These are phyloP conservation scores for Tenualosa thibaudeaui DNA, from an alignment of 2,797 vertebrate genomes.

Conservation along the genomic window DNA sequence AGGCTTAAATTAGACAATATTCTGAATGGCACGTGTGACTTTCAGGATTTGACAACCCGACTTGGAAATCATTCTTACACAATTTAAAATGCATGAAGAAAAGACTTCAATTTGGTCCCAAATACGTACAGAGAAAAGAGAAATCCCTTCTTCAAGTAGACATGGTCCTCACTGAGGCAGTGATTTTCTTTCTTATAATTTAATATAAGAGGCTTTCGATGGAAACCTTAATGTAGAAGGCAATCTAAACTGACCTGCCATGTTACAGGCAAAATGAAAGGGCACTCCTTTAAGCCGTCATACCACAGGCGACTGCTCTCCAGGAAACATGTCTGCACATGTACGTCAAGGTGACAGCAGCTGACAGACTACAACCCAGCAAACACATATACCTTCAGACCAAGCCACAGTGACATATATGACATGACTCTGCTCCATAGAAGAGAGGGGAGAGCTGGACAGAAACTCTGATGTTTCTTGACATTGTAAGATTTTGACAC, in stretches of 20 bases:
- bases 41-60: conserved; percentile 63
- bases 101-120: conserved; percentile 29
- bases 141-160: not conserved
- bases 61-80: conserved; percentile 52
- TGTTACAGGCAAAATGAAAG: not conserved
- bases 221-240: conserved; percentile 4
- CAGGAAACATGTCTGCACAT: not conserved
- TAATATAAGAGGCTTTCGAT: not conserved
- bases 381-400: not conserved
- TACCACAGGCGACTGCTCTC: not conserved
- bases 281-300: not conserved
- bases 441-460: not conserved
- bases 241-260: conserved; percentile 15
- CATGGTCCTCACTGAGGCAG: not conserved
- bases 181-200: conserved; percentile 13
- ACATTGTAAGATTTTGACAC: too few species aligned
- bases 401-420: too few species aligned
- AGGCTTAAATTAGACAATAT: conserved; percentile 69
- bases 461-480: not conserved
- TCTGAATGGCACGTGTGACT: conserved; percentile 44
- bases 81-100: conserved; percentile 61
- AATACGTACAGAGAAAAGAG: not conserved
- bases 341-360: not conserved
- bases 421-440: too few species aligned
- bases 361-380: not conserved